A percentile compares a stretch with the other conserved stretches of the same genome.
These are phyloP conservation scores for Prostheceraeus crozeri DNA, from an alignment of 2,888 invertebrate species.

Conservation along the genomic window DNA sequence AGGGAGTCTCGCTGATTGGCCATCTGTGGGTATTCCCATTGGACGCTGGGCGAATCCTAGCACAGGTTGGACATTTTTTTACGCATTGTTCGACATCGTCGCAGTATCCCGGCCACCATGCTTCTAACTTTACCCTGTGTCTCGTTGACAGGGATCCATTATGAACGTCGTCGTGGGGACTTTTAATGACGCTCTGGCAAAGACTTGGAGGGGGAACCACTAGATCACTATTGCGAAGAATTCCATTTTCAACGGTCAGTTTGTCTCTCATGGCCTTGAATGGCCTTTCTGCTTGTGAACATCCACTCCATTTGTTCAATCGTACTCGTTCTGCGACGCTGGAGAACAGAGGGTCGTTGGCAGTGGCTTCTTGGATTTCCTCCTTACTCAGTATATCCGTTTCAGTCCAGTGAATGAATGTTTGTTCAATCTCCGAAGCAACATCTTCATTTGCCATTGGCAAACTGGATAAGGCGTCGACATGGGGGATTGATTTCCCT, in stretches of 20 bases:
- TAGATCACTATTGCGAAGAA: slow-evolving; percentile 24
- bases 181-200: slow-evolving; percentile 1
- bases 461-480: slow-evolving; percentile 33
- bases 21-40: too few relatives aligned
- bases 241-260: slow-evolving; percentile 26
- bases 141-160: slow-evolving; percentile 14
- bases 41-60: too few relatives aligned
- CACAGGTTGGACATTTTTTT: too few relatives aligned
- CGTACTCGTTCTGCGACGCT: too few relatives aligned
- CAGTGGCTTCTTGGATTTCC: too few relatives aligned
- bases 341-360: too few relatives aligned
- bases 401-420: too few relatives aligned
- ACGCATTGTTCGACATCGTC: too few relatives aligned
- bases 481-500: slow-evolving; percentile 36
- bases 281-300: slow-evolving; percentile 22
- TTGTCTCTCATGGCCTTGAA: slow-evolving; percentile 24
- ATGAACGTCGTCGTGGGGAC: slow-evolving; percentile 17
- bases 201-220: slow-evolving; percentile 20
- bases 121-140: slow-evolving; percentile 25
- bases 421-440: too few relatives aligned
- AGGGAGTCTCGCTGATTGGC: background rate
- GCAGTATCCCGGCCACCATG: slow-evolving; percentile 26
- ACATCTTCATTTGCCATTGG: too few relatives aligned
- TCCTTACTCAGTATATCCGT: too few relatives aligned
- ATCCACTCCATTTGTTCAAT: too few relatives aligned